Conservation (phyloP, 2,113 vertebrate genomes). For the Coregonus clupeaformis region DNA sequence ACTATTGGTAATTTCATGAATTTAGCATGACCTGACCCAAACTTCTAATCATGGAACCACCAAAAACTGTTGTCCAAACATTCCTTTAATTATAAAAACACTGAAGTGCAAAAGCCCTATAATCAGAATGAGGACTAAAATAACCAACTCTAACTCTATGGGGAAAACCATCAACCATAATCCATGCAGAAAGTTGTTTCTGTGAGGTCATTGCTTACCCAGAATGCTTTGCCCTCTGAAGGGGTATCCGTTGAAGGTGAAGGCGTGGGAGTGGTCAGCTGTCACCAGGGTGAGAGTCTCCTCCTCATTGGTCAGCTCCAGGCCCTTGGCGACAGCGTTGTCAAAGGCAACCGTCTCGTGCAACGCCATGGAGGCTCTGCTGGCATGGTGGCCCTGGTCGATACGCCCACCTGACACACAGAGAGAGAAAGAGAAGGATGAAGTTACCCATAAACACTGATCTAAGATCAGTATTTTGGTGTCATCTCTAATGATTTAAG, state of each 20-base stretch:
- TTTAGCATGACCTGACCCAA: too few relatives aligned
- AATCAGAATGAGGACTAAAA: too few relatives aligned
- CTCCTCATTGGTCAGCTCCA: constrained; percentile 68
- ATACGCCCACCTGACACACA: constrained; percentile 70
- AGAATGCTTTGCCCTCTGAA: constrained; percentile 77
- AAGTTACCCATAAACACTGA: neutral
- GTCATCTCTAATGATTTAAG: too few relatives aligned
- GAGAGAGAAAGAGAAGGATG: too few relatives aligned
- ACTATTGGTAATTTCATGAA: too few relatives aligned
- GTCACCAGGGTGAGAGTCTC: constrained; percentile 76
- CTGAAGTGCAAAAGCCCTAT: too few relatives aligned
- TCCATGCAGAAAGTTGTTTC: neutral
- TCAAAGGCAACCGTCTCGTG: constrained; percentile 73
- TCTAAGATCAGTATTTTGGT: too few relatives aligned
- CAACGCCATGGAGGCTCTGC: constrained; percentile 67
- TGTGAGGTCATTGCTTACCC: constrained; percentile 55
- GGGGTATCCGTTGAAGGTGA: constrained; percentile 73
- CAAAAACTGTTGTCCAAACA: too few relatives aligned
- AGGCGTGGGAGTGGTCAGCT: constrained; percentile 75
- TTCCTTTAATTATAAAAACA: too few relatives aligned
- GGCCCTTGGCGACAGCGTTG: constrained; percentile 66
- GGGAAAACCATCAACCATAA: neutral
- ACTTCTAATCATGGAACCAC: too few relatives aligned
- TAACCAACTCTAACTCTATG: neutral
- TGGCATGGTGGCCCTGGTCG: constrained; percentile 75